phyloP scores from a whole-genome alignment of 1,140 invertebrate species.

The Cydia strobilella region DNA sequence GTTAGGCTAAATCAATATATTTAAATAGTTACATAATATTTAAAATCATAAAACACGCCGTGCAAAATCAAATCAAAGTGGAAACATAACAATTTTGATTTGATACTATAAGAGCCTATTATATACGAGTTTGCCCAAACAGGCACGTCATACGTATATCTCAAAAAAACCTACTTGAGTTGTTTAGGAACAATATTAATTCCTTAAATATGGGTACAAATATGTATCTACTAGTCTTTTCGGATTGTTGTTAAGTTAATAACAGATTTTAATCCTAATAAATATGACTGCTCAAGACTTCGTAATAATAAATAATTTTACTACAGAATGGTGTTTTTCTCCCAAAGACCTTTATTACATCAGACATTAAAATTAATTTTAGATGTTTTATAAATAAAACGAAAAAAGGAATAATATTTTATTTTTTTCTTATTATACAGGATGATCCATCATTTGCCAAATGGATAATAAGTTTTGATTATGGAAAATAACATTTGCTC shows the following conservation, averaged over 20 bases:
- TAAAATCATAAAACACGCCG: background rate
- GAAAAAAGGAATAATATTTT: no score
- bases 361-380: no score
- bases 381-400: no score
- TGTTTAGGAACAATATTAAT: background rate
- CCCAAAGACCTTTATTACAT: no score
- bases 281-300: conserved; percentile 5
- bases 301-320: conserved; percentile 1
- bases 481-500: no score
- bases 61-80: background rate
- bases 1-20: background rate
- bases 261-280: background rate
- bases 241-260: background rate
- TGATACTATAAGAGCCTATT: background rate
- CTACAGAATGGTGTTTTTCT: background rate
- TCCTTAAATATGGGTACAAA: background rate
- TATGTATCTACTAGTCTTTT: conserved; percentile 10
- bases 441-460: no score
- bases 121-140: background rate
- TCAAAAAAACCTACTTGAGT: background rate
- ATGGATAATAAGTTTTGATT: no score
- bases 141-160: background rate
- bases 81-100: background rate
- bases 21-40: background rate
- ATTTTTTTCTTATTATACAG: no score